Conservation (phyloP, 2,113 vertebrate genomes). For the Peromyscus maniculatus region DNA sequence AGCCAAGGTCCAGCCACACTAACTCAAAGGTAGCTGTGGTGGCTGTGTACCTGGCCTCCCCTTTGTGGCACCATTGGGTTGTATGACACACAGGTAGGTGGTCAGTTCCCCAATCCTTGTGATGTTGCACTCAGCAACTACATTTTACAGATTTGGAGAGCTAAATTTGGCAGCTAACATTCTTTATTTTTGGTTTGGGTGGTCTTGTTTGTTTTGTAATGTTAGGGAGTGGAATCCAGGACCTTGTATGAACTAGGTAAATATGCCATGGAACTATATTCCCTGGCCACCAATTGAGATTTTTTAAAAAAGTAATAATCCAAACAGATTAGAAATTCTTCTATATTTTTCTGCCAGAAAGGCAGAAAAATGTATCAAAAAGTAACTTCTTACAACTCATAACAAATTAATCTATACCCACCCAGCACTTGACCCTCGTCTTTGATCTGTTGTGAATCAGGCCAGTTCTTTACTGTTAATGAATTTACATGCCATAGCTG, state of each 20-base stretch:
- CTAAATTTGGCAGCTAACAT: background rate
- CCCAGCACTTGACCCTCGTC: background rate
- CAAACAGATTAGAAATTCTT: constrained; percentile 3
- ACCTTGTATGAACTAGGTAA: background rate
- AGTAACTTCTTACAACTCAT: background rate
- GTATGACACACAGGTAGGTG: background rate
- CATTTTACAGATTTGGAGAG: background rate
- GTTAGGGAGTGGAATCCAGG: background rate
- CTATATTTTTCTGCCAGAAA: background rate
- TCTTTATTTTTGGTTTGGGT: constrained; percentile 30
- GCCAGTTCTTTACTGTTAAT: constrained; percentile 28
- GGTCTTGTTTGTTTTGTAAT: background rate
- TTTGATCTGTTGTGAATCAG: constrained; percentile 41
- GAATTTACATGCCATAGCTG: constrained; percentile 17
- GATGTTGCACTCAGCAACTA: background rate
- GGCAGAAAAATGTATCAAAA: background rate
- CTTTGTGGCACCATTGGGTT: background rate
- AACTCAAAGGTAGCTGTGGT: accelerated
- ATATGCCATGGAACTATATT: background rate
- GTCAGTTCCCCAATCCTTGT: background rate
- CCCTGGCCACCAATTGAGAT: background rate
- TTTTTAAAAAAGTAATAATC: background rate
- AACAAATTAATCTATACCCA: constrained; percentile 37
- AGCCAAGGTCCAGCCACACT: background rate
- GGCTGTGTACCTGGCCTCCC: background rate